Evolutionary conservation across 2,113 vertebrate species (phyloP), one percentile per base, ranked within the genome.

Genomic region (Fulica atra): DNA sequence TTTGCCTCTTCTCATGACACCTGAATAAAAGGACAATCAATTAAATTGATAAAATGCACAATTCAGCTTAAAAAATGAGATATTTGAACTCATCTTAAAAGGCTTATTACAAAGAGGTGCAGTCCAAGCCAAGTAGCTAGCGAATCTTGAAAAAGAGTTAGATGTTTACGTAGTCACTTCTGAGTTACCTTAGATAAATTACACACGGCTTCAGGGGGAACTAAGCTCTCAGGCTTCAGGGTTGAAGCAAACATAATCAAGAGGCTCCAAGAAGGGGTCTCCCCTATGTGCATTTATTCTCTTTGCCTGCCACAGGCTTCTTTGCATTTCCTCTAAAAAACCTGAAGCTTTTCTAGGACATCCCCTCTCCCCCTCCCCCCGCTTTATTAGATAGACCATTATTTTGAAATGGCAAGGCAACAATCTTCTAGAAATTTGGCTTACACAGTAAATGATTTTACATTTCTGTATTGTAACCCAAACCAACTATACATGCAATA

Each of bases 351-450:
- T 83, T 12, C 7, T 63, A 35, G 46, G n/a, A 73, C 16, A 8
- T 7, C 12, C 3, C 2, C n/a, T n/a, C n/a, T n/a, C 6, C 16
- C 7, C 9, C 13, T 3, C 3, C 6, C 15, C 35, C 11, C 0
- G 1, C 20, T 48, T 3, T 19, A 3, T 61, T 40, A 73, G 14
- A 13, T 12, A 13, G 54, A 50, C 28, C 4, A 16, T 35, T 59
- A 17, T 44, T 83, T 83, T 86, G 36, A 86, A 10, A 5, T 63
- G 59, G 1, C 54, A 6, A 46, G 33, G 36, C 31, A 78, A 36
- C 18, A 21, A 3, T 28, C 33, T 66, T 60, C 8, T 21, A 35
- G 36, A 86, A 63, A 51, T 70, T 33, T 88, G 10, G 8, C n/a
- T 54, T 81, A 29, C 19, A 21, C 69, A 44, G 9, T 19, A 69